phyloP scores from a whole-genome alignment of 2,113 vertebrate genomes.

The Pluvianellus socialis region DNA sequence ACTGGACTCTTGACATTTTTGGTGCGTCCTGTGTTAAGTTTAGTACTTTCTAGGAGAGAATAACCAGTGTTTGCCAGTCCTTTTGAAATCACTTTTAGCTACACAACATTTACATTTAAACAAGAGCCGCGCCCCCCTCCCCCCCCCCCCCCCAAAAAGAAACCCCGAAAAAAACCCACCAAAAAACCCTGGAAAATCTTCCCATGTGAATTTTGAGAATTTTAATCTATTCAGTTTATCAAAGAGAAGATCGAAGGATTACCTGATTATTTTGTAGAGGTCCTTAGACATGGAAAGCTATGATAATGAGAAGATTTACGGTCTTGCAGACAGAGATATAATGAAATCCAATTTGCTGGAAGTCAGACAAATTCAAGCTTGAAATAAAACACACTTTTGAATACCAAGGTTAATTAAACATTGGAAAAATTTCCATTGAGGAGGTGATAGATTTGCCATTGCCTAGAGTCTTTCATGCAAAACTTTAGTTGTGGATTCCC shows the following conservation, averaged over 20 bases:
- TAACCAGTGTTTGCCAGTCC: neutral
- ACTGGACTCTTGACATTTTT: neutral
- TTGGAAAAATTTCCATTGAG: neutral
- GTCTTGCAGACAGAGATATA: conserved; percentile 1
- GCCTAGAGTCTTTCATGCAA: neutral
- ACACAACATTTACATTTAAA: neutral
- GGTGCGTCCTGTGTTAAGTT: neutral
- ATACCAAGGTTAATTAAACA: conserved; percentile 10
- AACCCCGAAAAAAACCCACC: neutral
- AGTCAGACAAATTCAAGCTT: neutral
- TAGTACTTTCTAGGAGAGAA: neutral
- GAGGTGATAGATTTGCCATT: neutral
- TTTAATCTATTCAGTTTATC: conserved; percentile 4
- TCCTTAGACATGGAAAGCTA: neutral
- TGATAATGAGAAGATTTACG: conserved; percentile 35
- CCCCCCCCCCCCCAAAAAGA: too few species aligned
- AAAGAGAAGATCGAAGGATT: conserved; percentile 1
- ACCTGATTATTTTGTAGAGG: conserved; percentile 1
- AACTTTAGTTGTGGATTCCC: neutral
- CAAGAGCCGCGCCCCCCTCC: too few species aligned
- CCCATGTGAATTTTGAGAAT: neutral
- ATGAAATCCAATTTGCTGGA: conserved; percentile 22
- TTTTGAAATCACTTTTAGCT: neutral
- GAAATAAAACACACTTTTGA: conserved; percentile 27
- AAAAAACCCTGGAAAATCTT: neutral